Conservation (phyloP, 2,797 vertebrate genomes). For the Mormyrus hasselquistii region DNA sequence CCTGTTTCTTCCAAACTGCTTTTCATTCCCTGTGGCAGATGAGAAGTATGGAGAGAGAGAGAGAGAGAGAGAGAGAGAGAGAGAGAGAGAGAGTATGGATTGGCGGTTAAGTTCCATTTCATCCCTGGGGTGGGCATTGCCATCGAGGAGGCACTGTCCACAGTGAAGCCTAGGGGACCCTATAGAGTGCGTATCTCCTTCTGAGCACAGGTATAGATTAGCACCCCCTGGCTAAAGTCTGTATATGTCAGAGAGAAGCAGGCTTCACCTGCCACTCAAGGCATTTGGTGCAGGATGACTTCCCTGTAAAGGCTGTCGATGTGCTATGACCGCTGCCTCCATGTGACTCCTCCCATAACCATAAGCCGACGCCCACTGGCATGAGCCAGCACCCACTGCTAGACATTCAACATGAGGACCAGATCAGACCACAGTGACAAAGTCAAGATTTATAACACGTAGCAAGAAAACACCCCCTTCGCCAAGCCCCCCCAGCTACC, state of each 20-base stretch:
- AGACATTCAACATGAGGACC: neutral
- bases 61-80: neutral
- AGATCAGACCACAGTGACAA: neutral
- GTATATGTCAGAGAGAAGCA: neutral
- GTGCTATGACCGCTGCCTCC: neutral
- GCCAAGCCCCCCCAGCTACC: neutral
- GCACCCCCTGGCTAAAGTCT: neutral
- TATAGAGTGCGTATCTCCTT: neutral
- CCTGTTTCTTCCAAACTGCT: neutral
- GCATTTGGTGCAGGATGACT: neutral
- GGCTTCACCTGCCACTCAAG: neutral
- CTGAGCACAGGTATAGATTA: neutral
- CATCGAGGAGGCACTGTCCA: neutral
- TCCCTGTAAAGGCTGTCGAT: neutral
- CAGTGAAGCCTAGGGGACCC: neutral
- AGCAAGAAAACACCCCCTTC: neutral
- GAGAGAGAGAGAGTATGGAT: neutral
- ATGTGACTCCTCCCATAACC: neutral
- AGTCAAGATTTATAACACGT: neutral
- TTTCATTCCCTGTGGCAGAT: constrained; percentile 6
- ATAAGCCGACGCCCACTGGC: neutral
- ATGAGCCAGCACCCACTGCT: neutral
- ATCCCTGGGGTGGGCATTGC: neutral
- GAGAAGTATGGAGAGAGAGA: neutral
- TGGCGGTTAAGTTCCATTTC: neutral